These are phyloP conservation scores for Phrynocephalus forsythii DNA, from an alignment of 2,797 vertebrate genomes.

Conservation along the genomic window DNA sequence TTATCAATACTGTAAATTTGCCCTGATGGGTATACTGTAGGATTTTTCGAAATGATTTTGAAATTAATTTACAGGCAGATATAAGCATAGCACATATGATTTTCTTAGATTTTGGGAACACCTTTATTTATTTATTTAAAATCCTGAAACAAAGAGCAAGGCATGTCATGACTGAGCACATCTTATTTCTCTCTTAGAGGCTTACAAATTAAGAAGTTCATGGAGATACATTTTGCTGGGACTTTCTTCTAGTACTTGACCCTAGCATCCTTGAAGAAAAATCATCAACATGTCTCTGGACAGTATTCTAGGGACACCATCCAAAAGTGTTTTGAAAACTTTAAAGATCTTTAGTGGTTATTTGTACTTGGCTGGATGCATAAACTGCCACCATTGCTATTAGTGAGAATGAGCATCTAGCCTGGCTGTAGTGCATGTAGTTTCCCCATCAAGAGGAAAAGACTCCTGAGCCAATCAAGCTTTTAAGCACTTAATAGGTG, in stretches of 20 bases:
- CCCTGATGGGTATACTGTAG: background rate
- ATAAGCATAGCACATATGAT: background rate
- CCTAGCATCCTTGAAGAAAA: background rate
- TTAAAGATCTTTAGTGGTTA: background rate
- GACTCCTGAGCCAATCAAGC: constrained; percentile 9
- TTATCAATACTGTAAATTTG: background rate
- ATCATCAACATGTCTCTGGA: background rate
- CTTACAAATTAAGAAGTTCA: background rate
- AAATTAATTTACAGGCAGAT: background rate
- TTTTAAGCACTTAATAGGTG: constrained; percentile 12
- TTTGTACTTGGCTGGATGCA: background rate
- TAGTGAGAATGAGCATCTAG: background rate
- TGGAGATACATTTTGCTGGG: background rate
- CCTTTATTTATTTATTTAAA: background rate
- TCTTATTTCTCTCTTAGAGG: too few relatives aligned
- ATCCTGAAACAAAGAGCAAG: background rate
- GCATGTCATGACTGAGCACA: background rate
- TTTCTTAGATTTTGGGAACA: background rate
- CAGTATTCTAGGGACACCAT: background rate
- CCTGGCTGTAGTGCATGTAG: background rate
- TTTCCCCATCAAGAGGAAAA: background rate
- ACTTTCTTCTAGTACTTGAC: background rate
- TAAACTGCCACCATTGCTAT: background rate
- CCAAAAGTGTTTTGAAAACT: background rate
- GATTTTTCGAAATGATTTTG: background rate